Evolutionary conservation across 1,140 invertebrate genomes (phyloP).

Genomic region (Hyphantria cunea): DNA sequence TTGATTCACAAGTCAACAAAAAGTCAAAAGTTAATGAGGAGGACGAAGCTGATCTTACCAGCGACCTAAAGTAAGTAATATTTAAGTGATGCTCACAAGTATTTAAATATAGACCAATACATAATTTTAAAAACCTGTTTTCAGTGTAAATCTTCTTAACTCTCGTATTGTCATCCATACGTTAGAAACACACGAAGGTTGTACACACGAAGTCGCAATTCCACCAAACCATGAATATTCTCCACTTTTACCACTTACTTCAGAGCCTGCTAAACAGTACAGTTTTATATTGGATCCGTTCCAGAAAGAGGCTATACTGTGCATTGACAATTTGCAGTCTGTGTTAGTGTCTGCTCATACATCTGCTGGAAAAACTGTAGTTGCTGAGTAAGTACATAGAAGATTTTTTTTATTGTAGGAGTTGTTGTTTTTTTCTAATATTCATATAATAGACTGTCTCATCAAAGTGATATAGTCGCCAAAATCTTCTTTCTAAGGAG

Average conservation of each 20-base stretch:
- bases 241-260: conserved; percentile 84
- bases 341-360: conserved; percentile 99
- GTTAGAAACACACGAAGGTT: conserved; percentile 94
- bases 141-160: conserved; percentile 83
- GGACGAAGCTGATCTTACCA: conserved; percentile 53
- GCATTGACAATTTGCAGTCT: conserved; percentile 98
- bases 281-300: conserved; percentile 98
- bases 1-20: conserved; percentile 52
- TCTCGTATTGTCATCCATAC: conserved; percentile 91
- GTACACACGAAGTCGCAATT: conserved; percentile 96
- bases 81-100: not conserved
- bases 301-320: conserved; percentile 98
- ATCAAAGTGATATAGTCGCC: too few relatives aligned
- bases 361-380: conserved; percentile 99
- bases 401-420: too few relatives aligned
- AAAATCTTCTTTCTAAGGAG: too few relatives aligned
- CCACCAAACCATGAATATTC: conserved; percentile 93
- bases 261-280: conserved; percentile 95
- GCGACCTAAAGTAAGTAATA: conserved; percentile 63
- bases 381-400: conserved; percentile 95
- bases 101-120: not conserved
- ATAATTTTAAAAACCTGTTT: conserved; percentile 34
- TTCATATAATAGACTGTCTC: too few relatives aligned
- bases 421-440: too few relatives aligned
- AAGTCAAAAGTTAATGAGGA: conserved; percentile 56